Base-by-base conservation (phyloP, 2,888 invertebrate species). In the Drosophila quinaria region DNA sequence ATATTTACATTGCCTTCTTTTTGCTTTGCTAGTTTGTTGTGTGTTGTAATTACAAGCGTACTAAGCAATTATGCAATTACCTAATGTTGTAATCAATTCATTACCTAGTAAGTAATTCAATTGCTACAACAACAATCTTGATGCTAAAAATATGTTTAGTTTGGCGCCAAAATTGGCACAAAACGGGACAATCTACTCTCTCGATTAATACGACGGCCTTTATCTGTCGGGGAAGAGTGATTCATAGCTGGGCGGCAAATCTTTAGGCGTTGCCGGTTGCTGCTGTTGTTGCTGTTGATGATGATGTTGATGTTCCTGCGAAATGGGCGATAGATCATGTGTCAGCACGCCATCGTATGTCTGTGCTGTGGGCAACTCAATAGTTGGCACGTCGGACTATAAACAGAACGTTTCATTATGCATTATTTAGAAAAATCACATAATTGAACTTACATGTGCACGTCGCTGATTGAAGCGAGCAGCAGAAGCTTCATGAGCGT, bases 201-300 rank as follows among this genome's bases (percentile, higher is more conserved):
- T 41, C 47, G 9, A 8, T 25, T 15, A 29, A 33, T 25, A 11
- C 25, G 41, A 41, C 35, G 19, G 56, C 68, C 62, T 78, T 91
- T 92, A 92, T 91, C 92, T 92, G 54, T 91, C 91, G 11, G 92
- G 92, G 76, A 92, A 92, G 5, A 92, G 80, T 5, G 91, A 91
- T 76, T 92, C 92, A 70, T 92, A 92, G 62, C 92, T 92, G 55
- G 92, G 92, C 22, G 92, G 92, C 61, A 91, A 77, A 85, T 92
- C 92, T 75, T 92, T 92, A 46, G 92, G 91, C 15, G 92, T 90
- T 59, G 85, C 82, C 19, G 89, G 90, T 63, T 84, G 81, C 33
- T 78, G 82, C 13, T 76, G 80, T 19, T 80, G 68, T 10, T 42
- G 68, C 9, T 42, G 70, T 37, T 80, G 29, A 29, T 29, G 29